Percentiles rank a stretch among this genome's conserved stretches.
phyloP scores from a whole-genome alignment of 2,113 vertebrate species.

The Empidonax traillii region DNA sequence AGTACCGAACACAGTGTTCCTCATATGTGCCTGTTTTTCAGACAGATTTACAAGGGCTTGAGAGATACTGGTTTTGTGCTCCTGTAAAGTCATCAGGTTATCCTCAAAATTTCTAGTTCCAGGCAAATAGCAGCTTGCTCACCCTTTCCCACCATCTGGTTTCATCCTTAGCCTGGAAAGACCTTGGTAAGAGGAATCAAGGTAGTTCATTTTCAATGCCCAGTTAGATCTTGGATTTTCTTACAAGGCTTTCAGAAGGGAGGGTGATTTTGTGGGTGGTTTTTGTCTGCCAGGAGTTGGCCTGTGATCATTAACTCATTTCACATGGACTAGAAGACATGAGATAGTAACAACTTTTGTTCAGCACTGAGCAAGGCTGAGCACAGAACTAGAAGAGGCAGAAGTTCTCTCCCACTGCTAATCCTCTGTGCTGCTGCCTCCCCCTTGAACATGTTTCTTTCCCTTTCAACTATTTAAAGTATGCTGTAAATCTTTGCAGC shows the following conservation, averaged over 20 bases:
- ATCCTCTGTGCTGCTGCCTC: neutral
- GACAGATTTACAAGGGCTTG: neutral
- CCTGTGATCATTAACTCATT: neutral
- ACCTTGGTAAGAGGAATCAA: neutral
- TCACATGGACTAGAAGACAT: neutral
- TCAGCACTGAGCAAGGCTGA: neutral
- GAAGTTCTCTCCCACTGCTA: neutral
- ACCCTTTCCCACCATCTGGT: neutral
- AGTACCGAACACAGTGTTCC: neutral
- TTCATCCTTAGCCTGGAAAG: neutral
- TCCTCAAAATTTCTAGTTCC: neutral
- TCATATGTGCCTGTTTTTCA: neutral
- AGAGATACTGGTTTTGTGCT: rapidly evolving
- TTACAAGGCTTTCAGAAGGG: neutral
- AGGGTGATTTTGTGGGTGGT: neutral
- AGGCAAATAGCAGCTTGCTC: neutral
- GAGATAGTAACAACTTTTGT: neutral
- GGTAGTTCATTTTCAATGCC: neutral
- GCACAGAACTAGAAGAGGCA: neutral
- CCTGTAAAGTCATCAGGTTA: neutral
- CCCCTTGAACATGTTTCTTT: neutral
- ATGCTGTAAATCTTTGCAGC: neutral
- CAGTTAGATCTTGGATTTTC: neutral
- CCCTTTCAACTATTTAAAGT: neutral
- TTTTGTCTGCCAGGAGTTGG: neutral